A percentile compares a stretch with the other conserved stretches of the same genome.
Conservation (phyloP, 2,888 invertebrate species). For the Nomada fucata region DNA sequence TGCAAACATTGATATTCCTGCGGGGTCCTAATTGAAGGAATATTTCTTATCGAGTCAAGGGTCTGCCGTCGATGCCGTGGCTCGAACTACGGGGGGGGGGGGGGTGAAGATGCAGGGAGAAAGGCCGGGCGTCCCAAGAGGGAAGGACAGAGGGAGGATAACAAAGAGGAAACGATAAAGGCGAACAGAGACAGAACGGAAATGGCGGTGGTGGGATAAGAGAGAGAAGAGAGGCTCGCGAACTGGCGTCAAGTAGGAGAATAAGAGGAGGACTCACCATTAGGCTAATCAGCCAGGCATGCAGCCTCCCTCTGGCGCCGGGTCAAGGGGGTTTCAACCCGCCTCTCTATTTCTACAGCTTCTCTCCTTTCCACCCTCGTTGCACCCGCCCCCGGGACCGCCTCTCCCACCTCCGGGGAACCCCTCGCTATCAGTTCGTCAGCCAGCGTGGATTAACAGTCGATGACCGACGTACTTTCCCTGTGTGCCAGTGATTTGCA, state of each 20-base stretch:
- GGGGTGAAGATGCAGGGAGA: constrained; percentile 49
- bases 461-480: constrained; percentile 44
- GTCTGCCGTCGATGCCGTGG: constrained; percentile 59
- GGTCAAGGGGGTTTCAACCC: constrained; percentile 80
- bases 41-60: constrained; percentile 80
- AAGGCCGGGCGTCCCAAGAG: constrained; percentile 49
- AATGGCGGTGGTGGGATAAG: constrained; percentile 45
- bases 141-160: constrained; percentile 26
- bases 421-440: constrained; percentile 38
- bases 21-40: constrained; percentile 78
- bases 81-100: constrained; percentile 41
- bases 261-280: constrained; percentile 82
- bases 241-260: constrained; percentile 82
- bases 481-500: not conserved
- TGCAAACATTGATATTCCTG: constrained; percentile 74
- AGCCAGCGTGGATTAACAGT: constrained; percentile 49
- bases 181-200: constrained; percentile 38
- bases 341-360: constrained; percentile 73
- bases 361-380: constrained; percentile 62
- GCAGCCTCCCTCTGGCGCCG: constrained; percentile 76
- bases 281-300: constrained; percentile 83
- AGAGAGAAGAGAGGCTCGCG: constrained; percentile 74
- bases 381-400: constrained; percentile 58
- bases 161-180: constrained; percentile 14
- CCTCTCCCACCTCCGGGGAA: constrained; percentile 44